Evolutionary conservation across 64 coral and sea anemone species (phyloP).

Genomic region (Cladopsammia gracilis): DNA sequence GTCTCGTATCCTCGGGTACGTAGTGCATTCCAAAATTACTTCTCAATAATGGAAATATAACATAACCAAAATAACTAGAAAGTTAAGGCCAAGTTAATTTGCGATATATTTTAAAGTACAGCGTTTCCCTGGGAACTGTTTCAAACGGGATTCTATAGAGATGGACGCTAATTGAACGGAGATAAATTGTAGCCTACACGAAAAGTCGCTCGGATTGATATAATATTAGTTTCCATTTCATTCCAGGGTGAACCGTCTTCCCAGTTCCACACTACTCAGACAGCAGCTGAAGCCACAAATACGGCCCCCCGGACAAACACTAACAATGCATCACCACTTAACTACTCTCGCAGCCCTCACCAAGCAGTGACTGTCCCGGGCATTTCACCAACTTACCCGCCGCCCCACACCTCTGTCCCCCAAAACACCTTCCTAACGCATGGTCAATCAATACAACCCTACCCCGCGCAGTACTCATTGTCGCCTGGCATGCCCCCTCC

Average conservation of each 20-base stretch:
- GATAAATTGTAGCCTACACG: no score
- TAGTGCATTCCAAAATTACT: no score
- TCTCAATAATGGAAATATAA: no score
- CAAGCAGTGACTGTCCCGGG: background rate
- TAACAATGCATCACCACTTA: background rate
- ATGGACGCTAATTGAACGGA: no score
- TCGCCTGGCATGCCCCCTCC: conserved; percentile 10
- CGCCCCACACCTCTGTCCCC: background rate
- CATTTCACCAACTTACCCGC: background rate
- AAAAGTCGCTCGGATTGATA: no score
- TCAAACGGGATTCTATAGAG: no score
- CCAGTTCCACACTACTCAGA: no score
- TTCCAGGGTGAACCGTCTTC: conserved; percentile 21
- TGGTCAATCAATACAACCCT: background rate
- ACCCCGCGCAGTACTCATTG: conserved; percentile 3
- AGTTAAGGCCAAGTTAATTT: no score
- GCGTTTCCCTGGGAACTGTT: no score
- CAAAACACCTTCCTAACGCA: conserved; percentile 1
- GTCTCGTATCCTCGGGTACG: no score
- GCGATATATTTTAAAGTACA: no score
- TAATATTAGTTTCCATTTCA: background rate
- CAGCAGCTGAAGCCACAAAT: background rate
- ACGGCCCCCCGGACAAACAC: background rate
- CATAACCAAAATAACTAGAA: no score
- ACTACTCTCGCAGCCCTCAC: background rate